phyloP scores from a whole-genome alignment of 2,113 vertebrate species.

The Haemorhous mexicanus region DNA sequence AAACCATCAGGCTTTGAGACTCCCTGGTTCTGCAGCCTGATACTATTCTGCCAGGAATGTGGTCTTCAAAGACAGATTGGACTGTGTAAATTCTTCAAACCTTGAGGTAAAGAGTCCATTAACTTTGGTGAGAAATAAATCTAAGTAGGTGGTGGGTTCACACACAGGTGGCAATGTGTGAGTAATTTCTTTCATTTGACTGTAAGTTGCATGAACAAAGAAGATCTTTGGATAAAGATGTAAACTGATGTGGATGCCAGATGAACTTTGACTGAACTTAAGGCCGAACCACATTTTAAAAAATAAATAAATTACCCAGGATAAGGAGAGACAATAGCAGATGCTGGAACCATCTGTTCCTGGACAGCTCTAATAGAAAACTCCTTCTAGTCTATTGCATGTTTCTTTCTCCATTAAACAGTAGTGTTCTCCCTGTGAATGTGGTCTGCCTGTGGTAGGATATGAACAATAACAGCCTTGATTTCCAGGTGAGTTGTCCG shows the following conservation, averaged over 20 bases:
- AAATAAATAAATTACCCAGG: slow-evolving; percentile 38
- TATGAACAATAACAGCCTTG: background rate
- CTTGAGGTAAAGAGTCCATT: background rate
- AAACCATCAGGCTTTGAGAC: background rate
- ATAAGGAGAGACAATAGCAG: slow-evolving; percentile 33
- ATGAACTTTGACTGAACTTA: slow-evolving; percentile 67
- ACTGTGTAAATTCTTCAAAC: background rate
- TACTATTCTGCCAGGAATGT: background rate
- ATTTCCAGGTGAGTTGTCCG: background rate
- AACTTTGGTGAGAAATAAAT: slow-evolving; percentile 16
- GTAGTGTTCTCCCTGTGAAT: background rate
- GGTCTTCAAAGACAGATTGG: background rate
- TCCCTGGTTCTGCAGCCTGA: background rate
- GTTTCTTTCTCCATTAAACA: background rate
- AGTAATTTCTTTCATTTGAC: slow-evolving; percentile 42
- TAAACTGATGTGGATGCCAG: slow-evolving; percentile 21
- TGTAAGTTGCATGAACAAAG: slow-evolving; percentile 31
- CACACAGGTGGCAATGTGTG: slow-evolving; percentile 34
- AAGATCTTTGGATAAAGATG: slow-evolving; percentile 36
- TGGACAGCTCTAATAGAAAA: slow-evolving; percentile 37
- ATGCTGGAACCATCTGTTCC: slow-evolving; percentile 59
- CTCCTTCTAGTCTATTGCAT: background rate
- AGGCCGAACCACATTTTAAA: background rate
- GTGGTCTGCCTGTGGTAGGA: background rate
- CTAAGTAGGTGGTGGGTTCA: slow-evolving; percentile 30